Evolutionary conservation across 2,797 vertebrate species (phyloP), one percentile per base, ranked within the genome.

Genomic region (Brachyalestes nurse): DNA sequence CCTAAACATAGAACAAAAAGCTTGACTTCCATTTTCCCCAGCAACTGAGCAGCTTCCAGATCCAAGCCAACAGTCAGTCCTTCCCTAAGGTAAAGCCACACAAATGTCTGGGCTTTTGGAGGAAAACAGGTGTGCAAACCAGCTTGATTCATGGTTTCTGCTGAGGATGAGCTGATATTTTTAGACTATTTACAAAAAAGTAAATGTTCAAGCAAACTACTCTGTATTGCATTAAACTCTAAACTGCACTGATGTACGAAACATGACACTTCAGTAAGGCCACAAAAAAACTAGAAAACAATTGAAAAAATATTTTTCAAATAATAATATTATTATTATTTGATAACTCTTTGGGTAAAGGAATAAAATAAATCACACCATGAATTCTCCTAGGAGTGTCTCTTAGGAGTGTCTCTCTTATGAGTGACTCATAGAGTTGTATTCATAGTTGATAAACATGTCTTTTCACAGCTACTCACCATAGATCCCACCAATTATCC

Each of bases 61-160:
- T 42, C 60, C 65, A 75, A 16, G 28, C 28, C 76, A 82, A 77
- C 77, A 67, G 64, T 65, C 78, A 75, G 69, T 66, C 75, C 25
- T 53, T 66, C 80, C 74, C 72, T 83, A 67, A 78, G 61, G 81
- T 90, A 92, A 87, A 49, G 10, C 23, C 47, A 77, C 64, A 73
- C 17, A 69, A 86, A 88, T 84, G 53, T 64, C 71, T 67, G 75
- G n/a, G 65, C 57, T 57, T 77, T 45, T 9, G 6, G 8, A 14
- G 16, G 4, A 77, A 82, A 86, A 62, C 28, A 58, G 62, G 14
- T 58, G 49, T 34, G 60, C 5, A 74, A 62, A 34, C 14, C 21
- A 60, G 23, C 34, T 34, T 66, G 58, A 81, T 47, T 67, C 9
- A 34, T 76, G 69, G 64, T 42, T 47, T 81, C 10, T 58, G 5